A percentile compares a stretch with the other conserved stretches of the same genome.
These are phyloP conservation scores for Unio pictorum DNA, from an alignment of 2,888 invertebrate genomes.

Conservation along the genomic window DNA sequence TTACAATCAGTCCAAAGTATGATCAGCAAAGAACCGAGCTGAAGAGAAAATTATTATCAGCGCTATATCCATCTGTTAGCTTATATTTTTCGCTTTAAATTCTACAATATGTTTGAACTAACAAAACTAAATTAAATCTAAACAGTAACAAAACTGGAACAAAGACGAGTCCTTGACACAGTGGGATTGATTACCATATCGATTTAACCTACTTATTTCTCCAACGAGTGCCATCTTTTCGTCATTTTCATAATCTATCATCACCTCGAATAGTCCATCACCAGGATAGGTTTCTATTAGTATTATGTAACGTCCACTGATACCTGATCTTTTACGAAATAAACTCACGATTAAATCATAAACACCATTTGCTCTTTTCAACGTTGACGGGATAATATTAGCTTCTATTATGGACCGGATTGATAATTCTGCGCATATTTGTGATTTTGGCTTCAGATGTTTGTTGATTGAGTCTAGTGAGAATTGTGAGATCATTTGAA, in stretches of 20 bases:
- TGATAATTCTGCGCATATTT: no score
- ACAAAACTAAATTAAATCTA: no score
- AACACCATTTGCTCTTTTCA: no score
- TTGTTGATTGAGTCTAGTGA: constrained; percentile 80
- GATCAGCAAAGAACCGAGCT: no score
- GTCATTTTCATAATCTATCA: constrained; percentile 75
- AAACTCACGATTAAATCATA: no score
- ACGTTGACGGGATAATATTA: no score
- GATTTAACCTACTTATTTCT: constrained; percentile 73
- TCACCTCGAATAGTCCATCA: constrained; percentile 84
- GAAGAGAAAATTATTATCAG: no score
- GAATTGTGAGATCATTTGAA: constrained; percentile 76
- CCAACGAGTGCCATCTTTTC: constrained; percentile 75
- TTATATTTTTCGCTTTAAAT: no score
- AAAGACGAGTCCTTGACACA: constrained; percentile 57
- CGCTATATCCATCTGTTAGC: no score
- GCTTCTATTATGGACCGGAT: no score
- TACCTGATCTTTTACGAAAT: constrained; percentile 2
- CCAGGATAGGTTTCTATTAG: constrained; percentile 80
- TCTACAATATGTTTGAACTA: no score
- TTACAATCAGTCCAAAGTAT: no score
- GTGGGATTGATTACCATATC: constrained; percentile 70
- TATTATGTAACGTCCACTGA: constrained; percentile 73
- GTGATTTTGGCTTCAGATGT: constrained; percentile 72
- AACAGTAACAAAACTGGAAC: constrained; percentile 32